phyloP scores from a whole-genome alignment of 2,113 vertebrate species.

The Lagenorhynchus albirostris region DNA sequence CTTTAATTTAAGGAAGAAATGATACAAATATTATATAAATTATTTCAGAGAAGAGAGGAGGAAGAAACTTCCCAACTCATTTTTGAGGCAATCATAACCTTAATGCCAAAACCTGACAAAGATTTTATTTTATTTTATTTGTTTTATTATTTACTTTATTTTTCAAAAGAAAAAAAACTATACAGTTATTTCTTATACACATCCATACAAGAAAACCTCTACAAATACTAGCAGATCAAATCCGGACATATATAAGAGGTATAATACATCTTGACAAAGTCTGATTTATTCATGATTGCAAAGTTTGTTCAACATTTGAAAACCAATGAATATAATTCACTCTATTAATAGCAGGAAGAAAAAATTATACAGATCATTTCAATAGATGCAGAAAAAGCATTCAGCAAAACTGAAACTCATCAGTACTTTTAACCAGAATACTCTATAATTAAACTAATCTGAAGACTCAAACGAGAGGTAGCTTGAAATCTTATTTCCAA shows the following conservation, averaged over 20 bases:
- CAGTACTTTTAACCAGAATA: not conserved
- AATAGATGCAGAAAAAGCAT: not conserved
- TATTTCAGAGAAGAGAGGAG: not conserved
- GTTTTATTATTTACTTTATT: no score
- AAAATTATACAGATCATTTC: not conserved
- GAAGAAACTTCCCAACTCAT: not conserved
- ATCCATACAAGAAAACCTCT: not conserved
- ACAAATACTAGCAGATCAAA: not conserved
- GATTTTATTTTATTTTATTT: not conserved
- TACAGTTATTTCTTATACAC: not conserved
- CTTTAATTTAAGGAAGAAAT: not conserved
- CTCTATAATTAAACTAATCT: not conserved
- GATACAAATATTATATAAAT: not conserved
- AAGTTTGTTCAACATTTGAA: not conserved
- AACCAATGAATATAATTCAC: not conserved
- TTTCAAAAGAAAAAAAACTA: not conserved
- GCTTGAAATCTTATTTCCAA: not conserved
- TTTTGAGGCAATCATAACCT: not conserved
- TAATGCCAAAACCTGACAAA: not conserved
- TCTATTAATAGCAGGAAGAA: not conserved
- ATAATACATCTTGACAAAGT: not conserved
- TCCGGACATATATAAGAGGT: not conserved
- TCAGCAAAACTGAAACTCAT: not conserved
- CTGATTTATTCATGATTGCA: not conserved
- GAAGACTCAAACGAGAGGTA: not conserved